A percentile compares a stretch with the other conserved stretches of the same genome.
phyloP scores from a whole-genome alignment of 1,140 invertebrate species.

The Tribolium castaneum region DNA sequence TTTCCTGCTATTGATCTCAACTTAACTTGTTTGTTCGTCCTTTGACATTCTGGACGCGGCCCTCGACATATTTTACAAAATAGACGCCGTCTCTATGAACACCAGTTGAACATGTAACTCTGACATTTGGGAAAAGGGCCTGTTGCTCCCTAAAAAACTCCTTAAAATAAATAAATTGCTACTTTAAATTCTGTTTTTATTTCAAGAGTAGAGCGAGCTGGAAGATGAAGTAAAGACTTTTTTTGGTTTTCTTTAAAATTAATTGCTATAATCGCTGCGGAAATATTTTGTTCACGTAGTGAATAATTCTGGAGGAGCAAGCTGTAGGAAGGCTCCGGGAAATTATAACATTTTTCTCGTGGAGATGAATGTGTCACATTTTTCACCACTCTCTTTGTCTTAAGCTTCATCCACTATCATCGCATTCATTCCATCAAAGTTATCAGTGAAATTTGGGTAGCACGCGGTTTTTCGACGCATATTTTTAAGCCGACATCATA shows the following conservation, averaged over 20 bases:
- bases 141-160: not conserved
- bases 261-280: not conserved
- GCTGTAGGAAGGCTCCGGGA: not conserved
- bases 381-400: constrained; percentile 33
- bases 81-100: constrained; percentile 3
- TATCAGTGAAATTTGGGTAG: constrained; percentile 40
- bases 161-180: no score
- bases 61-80: constrained; percentile 30
- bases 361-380: constrained; percentile 12
- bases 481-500: constrained; percentile 46
- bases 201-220: not conserved
- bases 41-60: constrained; percentile 42
- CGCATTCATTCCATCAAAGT: constrained; percentile 30
- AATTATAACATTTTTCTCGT: constrained; percentile 29
- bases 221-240: not conserved
- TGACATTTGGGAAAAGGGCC: not conserved
- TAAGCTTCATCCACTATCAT: constrained; percentile 34
- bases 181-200: no score
- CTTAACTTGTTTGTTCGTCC: constrained; percentile 49
- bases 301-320: not conserved
- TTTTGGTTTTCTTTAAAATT: not conserved
- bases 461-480: constrained; percentile 36
- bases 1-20: constrained; percentile 50
- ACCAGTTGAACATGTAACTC: constrained; percentile 3
- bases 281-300: constrained; percentile 12